Percentiles rank a stretch among this genome's conserved stretches.
Conservation (phyloP, 2,888 invertebrate genomes). For the Dioctria linearis region DNA sequence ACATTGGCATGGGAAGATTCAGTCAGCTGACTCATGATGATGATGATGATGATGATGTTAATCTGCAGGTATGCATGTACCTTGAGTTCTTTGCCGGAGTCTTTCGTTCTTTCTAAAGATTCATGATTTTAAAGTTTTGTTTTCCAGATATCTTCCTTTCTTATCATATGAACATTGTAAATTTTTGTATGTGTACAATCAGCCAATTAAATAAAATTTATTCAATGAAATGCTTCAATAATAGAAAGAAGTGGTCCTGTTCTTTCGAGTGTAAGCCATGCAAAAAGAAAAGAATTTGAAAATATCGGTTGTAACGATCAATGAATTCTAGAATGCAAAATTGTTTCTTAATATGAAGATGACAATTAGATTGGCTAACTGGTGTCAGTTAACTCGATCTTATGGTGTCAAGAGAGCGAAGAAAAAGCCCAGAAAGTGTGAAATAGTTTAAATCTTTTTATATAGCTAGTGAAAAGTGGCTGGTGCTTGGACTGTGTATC, state of each 20-base stretch:
- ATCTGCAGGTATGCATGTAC: too few relatives aligned
- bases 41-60: background rate
- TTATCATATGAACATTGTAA: background rate
- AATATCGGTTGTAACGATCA: background rate
- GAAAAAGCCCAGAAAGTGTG: constrained; percentile 29
- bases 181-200: background rate
- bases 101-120: background rate
- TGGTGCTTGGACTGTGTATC: constrained; percentile 1
- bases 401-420: constrained; percentile 5
- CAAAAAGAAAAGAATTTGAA: background rate
- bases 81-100: background rate
- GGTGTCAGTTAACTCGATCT: constrained; percentile 45
- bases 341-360: background rate
- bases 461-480: background rate
- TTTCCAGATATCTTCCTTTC: background rate
- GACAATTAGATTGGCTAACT: background rate
- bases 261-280: background rate
- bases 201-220: background rate
- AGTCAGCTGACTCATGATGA: constrained; percentile 9
- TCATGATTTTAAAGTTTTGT: background rate
- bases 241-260: background rate
- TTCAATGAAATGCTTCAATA: too few relatives aligned
- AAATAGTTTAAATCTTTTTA: constrained; percentile 27
- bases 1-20: background rate
- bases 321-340: constrained; percentile 3